Percentiles rank a stretch among this genome's conserved stretches.
These are phyloP conservation scores for Drosophila sproati DNA, from an alignment of 1,140 invertebrate species.

Conservation along the genomic window DNA sequence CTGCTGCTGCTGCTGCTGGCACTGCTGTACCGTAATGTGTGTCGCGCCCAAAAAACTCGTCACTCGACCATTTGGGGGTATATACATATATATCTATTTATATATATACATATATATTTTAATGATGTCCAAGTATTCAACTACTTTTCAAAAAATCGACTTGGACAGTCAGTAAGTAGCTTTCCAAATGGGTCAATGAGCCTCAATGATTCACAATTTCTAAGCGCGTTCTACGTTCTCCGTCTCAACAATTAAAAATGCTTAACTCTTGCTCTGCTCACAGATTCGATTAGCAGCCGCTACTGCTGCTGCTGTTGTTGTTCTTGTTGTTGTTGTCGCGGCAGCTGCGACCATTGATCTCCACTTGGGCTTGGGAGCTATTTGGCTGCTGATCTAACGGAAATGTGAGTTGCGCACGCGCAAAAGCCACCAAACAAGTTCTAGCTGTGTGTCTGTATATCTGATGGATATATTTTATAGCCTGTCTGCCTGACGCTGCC, in stretches of 20 bases:
- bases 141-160: conserved; percentile 33
- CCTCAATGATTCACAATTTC: conserved; percentile 65
- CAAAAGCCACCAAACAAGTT: conserved; percentile 51
- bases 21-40: conserved; percentile 44
- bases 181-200: conserved; percentile 70
- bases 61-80: conserved; percentile 5
- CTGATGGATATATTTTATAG: conserved; percentile 22
- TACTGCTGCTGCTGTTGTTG: conserved; percentile 14
- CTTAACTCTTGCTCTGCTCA: conserved; percentile 24
- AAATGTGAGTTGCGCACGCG: conserved; percentile 57
- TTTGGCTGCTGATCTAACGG: conserved; percentile 29
- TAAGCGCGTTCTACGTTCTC: conserved; percentile 5
- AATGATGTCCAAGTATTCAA: conserved; percentile 50
- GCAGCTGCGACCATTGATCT: conserved; percentile 43
- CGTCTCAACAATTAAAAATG: conserved; percentile 51
- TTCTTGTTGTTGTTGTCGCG: not conserved
- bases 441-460: conserved; percentile 3
- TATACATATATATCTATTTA: not conserved
- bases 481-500: conserved; percentile 5
- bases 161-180: not conserved
- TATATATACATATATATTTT: conserved; percentile 22
- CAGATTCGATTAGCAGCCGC: conserved; percentile 45
- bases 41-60: conserved; percentile 59
- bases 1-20: not conserved
- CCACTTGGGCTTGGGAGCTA: conserved; percentile 12